Conservation (phyloP, 2,113 vertebrate species). For the Isichthys henryi region DNA sequence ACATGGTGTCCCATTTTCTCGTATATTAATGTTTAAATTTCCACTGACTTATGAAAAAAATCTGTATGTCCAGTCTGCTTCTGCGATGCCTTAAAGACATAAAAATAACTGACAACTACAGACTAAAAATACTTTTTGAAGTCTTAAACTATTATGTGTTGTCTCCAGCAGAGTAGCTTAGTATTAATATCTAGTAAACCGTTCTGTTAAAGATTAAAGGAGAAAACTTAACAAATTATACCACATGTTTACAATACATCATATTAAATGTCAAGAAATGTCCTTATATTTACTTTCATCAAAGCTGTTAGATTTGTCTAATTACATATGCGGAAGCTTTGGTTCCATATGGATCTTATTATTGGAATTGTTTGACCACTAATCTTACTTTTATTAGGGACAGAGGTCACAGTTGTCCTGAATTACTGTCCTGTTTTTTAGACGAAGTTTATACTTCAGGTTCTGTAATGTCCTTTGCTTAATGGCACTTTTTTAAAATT, state of each 20-base stretch:
- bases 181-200: constrained; percentile 34
- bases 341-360: constrained; percentile 80
- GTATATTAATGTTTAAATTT: neutral
- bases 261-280: neutral
- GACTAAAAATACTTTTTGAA: neutral
- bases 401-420: constrained; percentile 96
- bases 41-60: neutral
- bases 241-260: neutral
- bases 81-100: neutral
- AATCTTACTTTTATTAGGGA: constrained; percentile 72
- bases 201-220: neutral
- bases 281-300: constrained; percentile 38
- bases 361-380: constrained; percentile 71
- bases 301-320: constrained; percentile 52
- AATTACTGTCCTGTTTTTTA: constrained; percentile 76
- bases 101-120: neutral
- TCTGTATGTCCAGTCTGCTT: neutral
- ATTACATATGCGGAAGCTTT: constrained; percentile 58
- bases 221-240: neutral
- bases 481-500: constrained; percentile 83
- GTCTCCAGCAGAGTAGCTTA: neutral
- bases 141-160: neutral
- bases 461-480: constrained; percentile 78
- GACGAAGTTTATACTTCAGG: constrained; percentile 72
- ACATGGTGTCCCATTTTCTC: neutral